Evolutionary conservation across 2,113 vertebrate genomes (phyloP), one percentile per base, ranked within the genome.

Genomic region (Paedocypris sp.): DNA sequence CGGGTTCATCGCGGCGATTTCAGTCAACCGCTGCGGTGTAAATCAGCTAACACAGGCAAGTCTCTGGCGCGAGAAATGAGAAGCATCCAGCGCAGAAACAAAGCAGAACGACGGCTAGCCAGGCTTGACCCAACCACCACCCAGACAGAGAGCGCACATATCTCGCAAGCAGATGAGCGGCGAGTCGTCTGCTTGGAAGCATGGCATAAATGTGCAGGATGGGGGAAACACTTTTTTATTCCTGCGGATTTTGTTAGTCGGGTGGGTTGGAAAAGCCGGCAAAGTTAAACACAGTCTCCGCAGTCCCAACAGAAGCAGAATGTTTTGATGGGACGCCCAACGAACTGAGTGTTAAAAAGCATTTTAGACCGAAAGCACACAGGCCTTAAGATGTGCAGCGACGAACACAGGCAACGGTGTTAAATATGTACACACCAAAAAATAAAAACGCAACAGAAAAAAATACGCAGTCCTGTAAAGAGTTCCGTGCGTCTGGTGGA

Each of bases 1-100:
- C 42, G 92, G 92, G 88, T 94, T 94, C 93, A 97, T 97, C 79
- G 88, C 90, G 85, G 85, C 80, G 73, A 62, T 82, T 82, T 81
- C 74, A 79, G 78, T 75, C 77, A 82, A 57, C 70, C 48, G 33
- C 25, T 11, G 16, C 10, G 16, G 39, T 26, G 22, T 20, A 3
- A 38, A 45, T n/a, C 29, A 15, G 19, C 48, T 53, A 26, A 6
- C 15, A 32, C 22, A 20, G 33, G 50, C 6, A 7, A 43, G 12
- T 5, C 11, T 19, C 12, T 18, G 10, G 4, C 49, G 13, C 33
- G 33, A 26, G n/a, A 13, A 26, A 4, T 15, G 4, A 10, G 18
- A 35, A 28, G 47, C 32, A 32, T 13, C 61, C 61, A 19, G 5
- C 6, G 19, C 10, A 54, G 28, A 20, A 22, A 2, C 41, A 52